A percentile compares a stretch with the other conserved stretches of the same genome.
Evolutionary conservation across 2,888 invertebrate genomes (phyloP).

Genomic region (Parascotia fuliginaria): DNA sequence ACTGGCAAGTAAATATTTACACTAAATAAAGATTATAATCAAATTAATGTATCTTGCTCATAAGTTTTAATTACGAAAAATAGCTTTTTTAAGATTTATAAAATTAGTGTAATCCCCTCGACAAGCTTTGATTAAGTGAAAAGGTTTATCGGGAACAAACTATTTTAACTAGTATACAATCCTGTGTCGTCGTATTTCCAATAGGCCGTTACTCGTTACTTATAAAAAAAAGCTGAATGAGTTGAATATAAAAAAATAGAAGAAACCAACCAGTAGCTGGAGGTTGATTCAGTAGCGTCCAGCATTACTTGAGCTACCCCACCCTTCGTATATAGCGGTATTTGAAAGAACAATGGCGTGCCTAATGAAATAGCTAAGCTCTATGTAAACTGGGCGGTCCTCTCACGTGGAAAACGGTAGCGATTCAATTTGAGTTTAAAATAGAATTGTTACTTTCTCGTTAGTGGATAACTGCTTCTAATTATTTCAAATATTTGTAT

Average conservation of each 20-base stretch:
- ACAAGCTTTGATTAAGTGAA: too few species aligned
- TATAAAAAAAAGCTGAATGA: conserved; percentile 39
- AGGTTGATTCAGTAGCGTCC: conserved; percentile 43
- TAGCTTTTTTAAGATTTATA: too few species aligned
- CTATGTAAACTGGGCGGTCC: conserved; percentile 41
- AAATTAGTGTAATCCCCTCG: too few species aligned
- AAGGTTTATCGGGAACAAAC: too few species aligned
- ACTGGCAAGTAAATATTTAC: too few species aligned
- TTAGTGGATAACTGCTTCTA: conserved; percentile 36
- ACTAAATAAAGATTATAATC: too few species aligned
- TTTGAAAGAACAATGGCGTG: conserved; percentile 34
- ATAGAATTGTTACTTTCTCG: conserved; percentile 55
- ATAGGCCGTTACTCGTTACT: too few species aligned
- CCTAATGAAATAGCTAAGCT: conserved; percentile 54
- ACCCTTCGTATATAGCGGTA: conserved; percentile 25
- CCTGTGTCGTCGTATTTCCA: too few species aligned
- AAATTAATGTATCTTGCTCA: too few species aligned
- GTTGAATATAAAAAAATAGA: conserved; percentile 38
- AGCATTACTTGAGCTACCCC: conserved; percentile 34
- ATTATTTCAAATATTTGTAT: conserved; percentile 22
- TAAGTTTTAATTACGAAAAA: too few species aligned
- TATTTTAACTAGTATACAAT: too few species aligned
- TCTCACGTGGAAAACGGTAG: conserved; percentile 55
- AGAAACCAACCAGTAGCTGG: conserved; percentile 34
- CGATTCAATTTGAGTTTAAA: conserved; percentile 64